Evolutionary conservation across 2,797 vertebrate species (phyloP).

Genomic region (Chrysocyon brachyurus): DNA sequence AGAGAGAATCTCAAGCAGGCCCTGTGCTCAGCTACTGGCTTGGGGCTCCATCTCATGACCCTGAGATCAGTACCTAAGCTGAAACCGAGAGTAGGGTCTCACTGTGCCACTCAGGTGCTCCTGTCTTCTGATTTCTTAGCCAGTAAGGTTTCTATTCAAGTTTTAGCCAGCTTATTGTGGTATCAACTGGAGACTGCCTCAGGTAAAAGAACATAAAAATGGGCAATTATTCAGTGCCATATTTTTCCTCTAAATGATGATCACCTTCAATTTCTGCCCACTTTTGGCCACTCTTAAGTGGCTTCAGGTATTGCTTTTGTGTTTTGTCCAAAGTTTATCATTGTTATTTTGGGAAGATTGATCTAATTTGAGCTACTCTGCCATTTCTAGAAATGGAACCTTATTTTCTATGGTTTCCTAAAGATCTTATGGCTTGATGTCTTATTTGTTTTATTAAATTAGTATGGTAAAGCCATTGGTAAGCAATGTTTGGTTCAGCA

Average conservation of each 20-base stretch:
- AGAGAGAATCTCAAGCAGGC: not conserved
- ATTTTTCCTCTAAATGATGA: not conserved
- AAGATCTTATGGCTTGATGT: slow-evolving; percentile 29
- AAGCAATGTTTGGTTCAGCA: slow-evolving; percentile 10
- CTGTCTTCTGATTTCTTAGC: slow-evolving; percentile 37
- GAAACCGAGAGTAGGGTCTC: not conserved
- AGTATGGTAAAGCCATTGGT: not conserved
- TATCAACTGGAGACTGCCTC: not conserved
- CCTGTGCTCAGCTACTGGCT: fast-evolving
- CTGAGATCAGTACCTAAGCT: not conserved
- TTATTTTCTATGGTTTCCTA: slow-evolving; percentile 30
- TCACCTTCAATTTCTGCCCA: not conserved
- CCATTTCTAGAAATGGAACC: slow-evolving; percentile 1
- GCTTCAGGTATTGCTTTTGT: not conserved
- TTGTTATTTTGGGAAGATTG: not conserved
- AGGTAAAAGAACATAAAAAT: not conserved
- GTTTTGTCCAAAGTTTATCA: slow-evolving; percentile 25
- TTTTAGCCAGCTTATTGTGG: not conserved
- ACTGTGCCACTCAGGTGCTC: not conserved
- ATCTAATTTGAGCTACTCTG: not conserved
- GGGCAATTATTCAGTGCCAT: not conserved
- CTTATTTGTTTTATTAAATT: slow-evolving; percentile 28
- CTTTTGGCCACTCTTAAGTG: slow-evolving; percentile 15
- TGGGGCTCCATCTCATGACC: not conserved
- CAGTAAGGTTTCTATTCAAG: not conserved